Percentiles rank a stretch among this genome's conserved stretches.
Conservation (phyloP, 2,797 vertebrate genomes). For the Coregonus sp. region DNA sequence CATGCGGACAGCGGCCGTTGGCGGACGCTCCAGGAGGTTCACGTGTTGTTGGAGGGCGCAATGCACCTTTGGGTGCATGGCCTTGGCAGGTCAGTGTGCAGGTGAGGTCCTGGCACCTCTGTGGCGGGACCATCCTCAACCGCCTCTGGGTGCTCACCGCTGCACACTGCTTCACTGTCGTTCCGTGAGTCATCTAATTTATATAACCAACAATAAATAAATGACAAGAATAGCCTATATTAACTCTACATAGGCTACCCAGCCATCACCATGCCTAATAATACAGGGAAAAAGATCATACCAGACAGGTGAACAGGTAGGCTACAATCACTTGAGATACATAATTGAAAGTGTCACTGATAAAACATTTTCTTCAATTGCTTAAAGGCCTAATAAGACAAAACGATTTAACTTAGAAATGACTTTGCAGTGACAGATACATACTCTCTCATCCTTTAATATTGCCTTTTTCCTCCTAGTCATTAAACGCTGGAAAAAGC, state of each 20-base stretch:
- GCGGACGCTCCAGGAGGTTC: conserved; percentile 32
- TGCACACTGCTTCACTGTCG: conserved; percentile 59
- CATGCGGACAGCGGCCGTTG: conserved; percentile 51
- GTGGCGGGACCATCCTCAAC: conserved; percentile 55
- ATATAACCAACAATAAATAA: neutral
- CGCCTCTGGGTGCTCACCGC: conserved; percentile 56
- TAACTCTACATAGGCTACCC: no score
- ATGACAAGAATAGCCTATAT: no score
- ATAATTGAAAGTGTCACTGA: no score
- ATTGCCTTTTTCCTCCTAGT: neutral
- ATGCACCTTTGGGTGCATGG: conserved; percentile 65
- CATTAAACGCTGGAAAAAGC: neutral
- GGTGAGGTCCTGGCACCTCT: conserved; percentile 39
- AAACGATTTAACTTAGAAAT: neutral
- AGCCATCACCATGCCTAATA: no score
- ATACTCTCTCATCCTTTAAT: neutral
- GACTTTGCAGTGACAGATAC: neutral
- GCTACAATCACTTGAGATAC: no score
- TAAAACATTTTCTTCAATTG: no score
- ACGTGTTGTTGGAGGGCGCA: conserved; percentile 60
- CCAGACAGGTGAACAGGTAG: no score
- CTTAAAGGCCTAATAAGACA: neutral
- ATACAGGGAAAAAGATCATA: no score
- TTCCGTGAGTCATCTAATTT: conserved; percentile 38
- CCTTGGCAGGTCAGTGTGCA: conserved; percentile 82